phyloP scores from a whole-genome alignment of 2,888 invertebrate genomes.

The Spilosoma lubricipeda region DNA sequence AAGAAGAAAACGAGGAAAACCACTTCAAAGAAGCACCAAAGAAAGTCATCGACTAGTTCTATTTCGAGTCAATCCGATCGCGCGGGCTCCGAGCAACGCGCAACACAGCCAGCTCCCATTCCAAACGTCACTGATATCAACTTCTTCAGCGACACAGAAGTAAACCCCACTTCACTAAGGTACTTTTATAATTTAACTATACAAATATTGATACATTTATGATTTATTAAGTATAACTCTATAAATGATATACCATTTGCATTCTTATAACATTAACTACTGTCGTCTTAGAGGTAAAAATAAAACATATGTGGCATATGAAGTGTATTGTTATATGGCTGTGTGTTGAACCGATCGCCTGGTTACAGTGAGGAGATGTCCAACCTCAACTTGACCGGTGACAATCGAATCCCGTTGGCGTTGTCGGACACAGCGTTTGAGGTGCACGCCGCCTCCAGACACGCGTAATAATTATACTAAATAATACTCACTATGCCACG shows the following conservation, averaged over 20 bases:
- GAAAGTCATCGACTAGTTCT: slow-evolving; percentile 88
- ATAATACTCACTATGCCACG: slow-evolving; percentile 57
- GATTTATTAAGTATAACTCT: not conserved
- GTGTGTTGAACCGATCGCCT: slow-evolving; percentile 58
- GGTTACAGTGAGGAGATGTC: slow-evolving; percentile 85
- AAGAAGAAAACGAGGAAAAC: slow-evolving; percentile 93
- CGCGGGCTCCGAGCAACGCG: slow-evolving; percentile 78
- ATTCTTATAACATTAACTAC: slow-evolving; percentile 8
- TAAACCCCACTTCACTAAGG: slow-evolving; percentile 88
- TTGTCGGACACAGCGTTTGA: slow-evolving; percentile 84
- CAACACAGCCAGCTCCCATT: slow-evolving; percentile 69
- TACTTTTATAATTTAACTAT: slow-evolving; percentile 62
- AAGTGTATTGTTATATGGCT: slow-evolving; percentile 22
- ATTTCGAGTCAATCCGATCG: slow-evolving; percentile 84
- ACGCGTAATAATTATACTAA: slow-evolving; percentile 76
- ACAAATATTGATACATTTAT: not conserved
- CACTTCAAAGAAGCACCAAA: slow-evolving; percentile 92
- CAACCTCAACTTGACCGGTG: slow-evolving; percentile 82
- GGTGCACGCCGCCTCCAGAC: slow-evolving; percentile 84
- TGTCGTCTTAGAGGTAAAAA: not conserved
- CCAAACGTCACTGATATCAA: slow-evolving; percentile 80
- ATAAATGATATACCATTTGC: slow-evolving; percentile 8
- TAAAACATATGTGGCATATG: slow-evolving; percentile 16
- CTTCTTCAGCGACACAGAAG: slow-evolving; percentile 97
- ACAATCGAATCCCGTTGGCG: slow-evolving; percentile 84